phyloP scores from a whole-genome alignment of 2,888 invertebrate genomes.

The Heliothis peltigera region DNA sequence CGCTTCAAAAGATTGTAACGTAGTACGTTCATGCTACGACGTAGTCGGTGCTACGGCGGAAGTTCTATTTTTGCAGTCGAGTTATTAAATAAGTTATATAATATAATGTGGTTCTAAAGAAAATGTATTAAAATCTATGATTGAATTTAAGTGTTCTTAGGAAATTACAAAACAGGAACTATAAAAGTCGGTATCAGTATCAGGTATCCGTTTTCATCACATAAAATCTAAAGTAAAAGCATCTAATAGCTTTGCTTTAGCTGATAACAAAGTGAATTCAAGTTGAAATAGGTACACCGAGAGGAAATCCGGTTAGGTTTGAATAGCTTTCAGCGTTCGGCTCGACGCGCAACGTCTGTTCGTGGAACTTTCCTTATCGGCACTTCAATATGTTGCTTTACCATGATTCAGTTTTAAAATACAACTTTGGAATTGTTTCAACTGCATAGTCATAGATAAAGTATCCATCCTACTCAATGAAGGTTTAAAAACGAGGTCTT shows the following conservation, averaged over 20 bases:
- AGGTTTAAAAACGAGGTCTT: background rate
- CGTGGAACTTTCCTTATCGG: conserved; percentile 58
- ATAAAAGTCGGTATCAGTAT: conserved; percentile 22
- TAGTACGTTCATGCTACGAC: conserved; percentile 35
- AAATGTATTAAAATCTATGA: too few species aligned
- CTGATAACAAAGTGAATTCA: conserved; percentile 72
- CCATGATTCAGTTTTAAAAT: conserved; percentile 38
- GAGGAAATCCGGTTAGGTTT: conserved; percentile 70
- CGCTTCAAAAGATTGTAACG: conserved; percentile 12
- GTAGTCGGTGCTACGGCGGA: conserved; percentile 29
- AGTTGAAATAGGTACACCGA: conserved; percentile 65
- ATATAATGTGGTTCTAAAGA: too few species aligned
- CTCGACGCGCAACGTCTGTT: conserved; percentile 56
- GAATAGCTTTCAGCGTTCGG: conserved; percentile 66
- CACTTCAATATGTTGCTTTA: conserved; percentile 48
- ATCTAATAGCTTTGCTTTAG: conserved; percentile 48
- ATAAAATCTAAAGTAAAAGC: conserved; percentile 46
- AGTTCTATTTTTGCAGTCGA: conserved; percentile 5
- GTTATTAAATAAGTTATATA: too few species aligned
- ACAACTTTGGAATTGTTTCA: conserved; percentile 19
- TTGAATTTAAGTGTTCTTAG: too few species aligned
- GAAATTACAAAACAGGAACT: conserved; percentile 1
- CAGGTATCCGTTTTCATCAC: conserved; percentile 22
- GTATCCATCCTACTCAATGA: too few species aligned
- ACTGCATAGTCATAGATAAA: conserved; percentile 6